phyloP scores from a whole-genome alignment of 2,113 vertebrate species.

The Syrmaticus mikado region DNA sequence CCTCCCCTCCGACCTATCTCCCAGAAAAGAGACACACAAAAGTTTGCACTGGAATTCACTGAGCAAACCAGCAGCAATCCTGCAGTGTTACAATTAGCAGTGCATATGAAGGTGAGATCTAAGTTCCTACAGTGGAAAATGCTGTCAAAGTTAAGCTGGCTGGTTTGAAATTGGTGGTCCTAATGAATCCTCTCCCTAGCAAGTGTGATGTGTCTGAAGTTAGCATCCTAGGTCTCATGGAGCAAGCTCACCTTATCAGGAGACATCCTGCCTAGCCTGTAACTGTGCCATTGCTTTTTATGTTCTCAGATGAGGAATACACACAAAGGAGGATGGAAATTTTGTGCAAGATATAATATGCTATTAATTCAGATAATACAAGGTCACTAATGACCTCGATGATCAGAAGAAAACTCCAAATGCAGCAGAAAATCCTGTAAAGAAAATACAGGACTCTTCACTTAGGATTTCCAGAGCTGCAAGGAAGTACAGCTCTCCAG shows the following conservation, averaged over 20 bases:
- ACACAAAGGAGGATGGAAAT: not conserved
- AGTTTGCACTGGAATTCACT: too few species aligned
- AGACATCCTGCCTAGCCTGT: not conserved
- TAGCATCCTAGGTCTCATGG: not conserved
- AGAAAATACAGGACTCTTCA: not conserved
- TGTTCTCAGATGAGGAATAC: not conserved
- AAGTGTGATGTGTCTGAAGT: not conserved
- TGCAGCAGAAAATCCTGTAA: not conserved
- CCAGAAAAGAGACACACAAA: not conserved
- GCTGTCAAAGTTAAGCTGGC: not conserved
- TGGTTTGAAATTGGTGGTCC: not conserved
- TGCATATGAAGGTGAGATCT: not conserved
- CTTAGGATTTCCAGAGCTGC: not conserved
- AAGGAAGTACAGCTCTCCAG: not conserved
- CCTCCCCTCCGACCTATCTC: accelerated
- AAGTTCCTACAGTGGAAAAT: not conserved
- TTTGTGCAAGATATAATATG: not conserved
- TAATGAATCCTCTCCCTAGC: not conserved
- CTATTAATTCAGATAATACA: not conserved
- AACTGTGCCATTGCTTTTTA: not conserved
- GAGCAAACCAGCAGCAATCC: not conserved
- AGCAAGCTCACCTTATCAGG: not conserved
- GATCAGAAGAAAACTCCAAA: not conserved
- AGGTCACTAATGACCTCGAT: not conserved
- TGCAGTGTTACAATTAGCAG: not conserved